phyloP scores from a whole-genome alignment of 1,140 invertebrate genomes.

The Aphaenogaster ashmeadi region DNA sequence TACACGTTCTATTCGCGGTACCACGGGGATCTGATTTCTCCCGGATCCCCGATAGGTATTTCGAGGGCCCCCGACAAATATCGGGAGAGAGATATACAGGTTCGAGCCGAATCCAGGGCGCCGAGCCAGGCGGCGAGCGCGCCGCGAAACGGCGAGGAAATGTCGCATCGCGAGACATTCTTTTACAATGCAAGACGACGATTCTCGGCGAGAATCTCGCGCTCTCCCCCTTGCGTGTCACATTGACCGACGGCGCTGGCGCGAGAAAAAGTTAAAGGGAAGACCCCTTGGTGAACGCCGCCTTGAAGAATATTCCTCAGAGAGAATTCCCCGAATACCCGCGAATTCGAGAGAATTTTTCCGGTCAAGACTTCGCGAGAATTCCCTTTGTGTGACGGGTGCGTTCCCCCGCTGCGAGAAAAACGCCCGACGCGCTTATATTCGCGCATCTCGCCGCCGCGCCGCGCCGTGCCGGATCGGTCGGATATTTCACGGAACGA shows the following conservation, averaged over 20 bases:
- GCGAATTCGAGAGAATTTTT: slow-evolving; percentile 54
- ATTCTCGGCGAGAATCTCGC: slow-evolving; percentile 23
- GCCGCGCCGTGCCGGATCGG: neutral
- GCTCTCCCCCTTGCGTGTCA: neutral
- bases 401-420: slow-evolving; percentile 13
- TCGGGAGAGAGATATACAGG: slow-evolving; percentile 10
- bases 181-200: neutral
- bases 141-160: slow-evolving; percentile 2
- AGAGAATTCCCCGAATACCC: slow-evolving; percentile 38
- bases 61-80: neutral
- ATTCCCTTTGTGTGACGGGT: slow-evolving; percentile 36
- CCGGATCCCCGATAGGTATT: slow-evolving; percentile 12
- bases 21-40: slow-evolving; percentile 2
- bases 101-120: slow-evolving; percentile 33
- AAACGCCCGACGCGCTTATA: slow-evolving; percentile 8
- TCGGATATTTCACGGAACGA: slow-evolving; percentile 31
- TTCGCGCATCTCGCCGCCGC: neutral
- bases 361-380: slow-evolving; percentile 48
- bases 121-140: slow-evolving; percentile 17
- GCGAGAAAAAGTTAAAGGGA: slow-evolving; percentile 54
- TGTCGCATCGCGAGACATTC: slow-evolving; percentile 10
- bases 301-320: slow-evolving; percentile 37
- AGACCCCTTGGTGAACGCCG: slow-evolving; percentile 9
- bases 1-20: slow-evolving; percentile 37
- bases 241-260: slow-evolving; percentile 22